Evolutionary conservation across 2,888 invertebrate species (phyloP), one percentile per base, ranked within the genome.

Genomic region (Osedax fenrisi): DNA sequence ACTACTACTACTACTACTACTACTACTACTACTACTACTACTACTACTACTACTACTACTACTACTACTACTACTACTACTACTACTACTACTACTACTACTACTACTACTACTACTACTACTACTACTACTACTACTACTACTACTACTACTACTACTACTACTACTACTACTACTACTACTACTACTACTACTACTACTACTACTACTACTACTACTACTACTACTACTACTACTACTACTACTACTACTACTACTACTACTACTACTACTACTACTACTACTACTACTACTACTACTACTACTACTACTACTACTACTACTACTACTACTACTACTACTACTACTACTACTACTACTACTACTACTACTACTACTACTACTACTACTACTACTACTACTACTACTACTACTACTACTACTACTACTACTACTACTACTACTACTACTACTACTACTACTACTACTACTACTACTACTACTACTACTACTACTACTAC

Each of bases 181-280:
- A 61, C 61, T 61, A 61, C 61, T 61, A 61, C 61, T 61, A 61
- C 61, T 10, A 61, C 61, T 61, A 61, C 61, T 61, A 61, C 2
- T 13, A 61, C 61, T 2, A 61, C 2, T 13, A 61, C 61, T 13
- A 61, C 2, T 0, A 5, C 61, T 13, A 61, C 61, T 13, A 61
- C 61, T 2, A 61, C 64, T 22, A 61, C 61, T 56, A 56, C 56
- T 56, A 56, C 56, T 1, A 56, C 56, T 56, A 56, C 56, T 56
- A 56, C 56, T 1, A 56, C 56, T 56, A 56, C 56, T 0, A 56
- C 56, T 56, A 56, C 56, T 56, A 56, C 56, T 56, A 56, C 56
- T 56, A 56, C 56, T 56, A 56, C 56, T n/a, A 56, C 56, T 56
- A 56, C 56, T 56, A 56, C 56, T 56, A 56, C 56, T 56, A 56